Percentiles rank a stretch among this genome's conserved stretches.
These are phyloP conservation scores for Pandion haliaetus DNA, from an alignment of 2,113 vertebrate species.

Conservation along the genomic window DNA sequence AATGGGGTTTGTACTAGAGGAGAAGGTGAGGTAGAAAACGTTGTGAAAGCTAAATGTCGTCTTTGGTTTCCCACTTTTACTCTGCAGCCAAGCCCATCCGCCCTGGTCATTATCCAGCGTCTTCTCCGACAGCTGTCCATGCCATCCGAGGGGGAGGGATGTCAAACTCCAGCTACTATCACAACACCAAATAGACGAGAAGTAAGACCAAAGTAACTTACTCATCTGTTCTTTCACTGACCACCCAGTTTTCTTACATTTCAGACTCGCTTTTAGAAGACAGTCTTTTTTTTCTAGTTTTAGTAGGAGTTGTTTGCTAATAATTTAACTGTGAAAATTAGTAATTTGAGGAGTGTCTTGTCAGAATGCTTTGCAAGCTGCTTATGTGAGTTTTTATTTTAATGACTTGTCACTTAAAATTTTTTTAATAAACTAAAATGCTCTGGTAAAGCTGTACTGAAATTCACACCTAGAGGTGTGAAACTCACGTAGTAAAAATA, in stretches of 20 bases:
- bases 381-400: not conserved
- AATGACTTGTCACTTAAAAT: not conserved
- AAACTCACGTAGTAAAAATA: not conserved
- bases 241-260: not conserved
- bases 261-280: not conserved
- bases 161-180: constrained; percentile 76
- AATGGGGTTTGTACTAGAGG: not conserved
- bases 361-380: not conserved
- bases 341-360: not conserved
- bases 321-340: not conserved
- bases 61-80: not conserved
- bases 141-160: constrained; percentile 80
- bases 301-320: not conserved
- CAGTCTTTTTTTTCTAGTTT: not conserved
- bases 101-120: constrained; percentile 88
- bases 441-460: not conserved
- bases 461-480: not conserved
- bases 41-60: not conserved
- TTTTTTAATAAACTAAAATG: not conserved
- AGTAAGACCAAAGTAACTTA: constrained; percentile 51
- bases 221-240: not conserved
- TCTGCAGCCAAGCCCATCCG: constrained; percentile 89
- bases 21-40: not conserved
- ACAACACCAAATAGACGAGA: constrained; percentile 72
- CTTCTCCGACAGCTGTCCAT: constrained; percentile 81